Percentiles rank a stretch among this genome's conserved stretches.
Conservation (phyloP, 2,113 vertebrate genomes). For the Poecilia latipinna region DNA sequence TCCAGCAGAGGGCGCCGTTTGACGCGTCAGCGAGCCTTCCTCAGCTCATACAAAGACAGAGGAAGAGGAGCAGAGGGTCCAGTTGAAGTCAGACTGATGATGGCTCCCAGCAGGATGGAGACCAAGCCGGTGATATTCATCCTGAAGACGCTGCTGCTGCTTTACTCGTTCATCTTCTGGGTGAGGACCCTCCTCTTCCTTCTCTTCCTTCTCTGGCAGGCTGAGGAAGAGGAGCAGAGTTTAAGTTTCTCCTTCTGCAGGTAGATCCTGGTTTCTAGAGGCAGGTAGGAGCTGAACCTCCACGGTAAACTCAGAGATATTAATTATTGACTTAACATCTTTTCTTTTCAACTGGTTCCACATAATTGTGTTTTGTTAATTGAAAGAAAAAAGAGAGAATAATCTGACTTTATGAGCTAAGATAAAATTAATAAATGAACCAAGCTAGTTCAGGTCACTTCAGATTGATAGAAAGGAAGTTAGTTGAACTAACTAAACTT, state of each 20-base stretch:
- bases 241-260: not conserved
- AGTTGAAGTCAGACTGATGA: conserved; percentile 56
- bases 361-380: too few species aligned
- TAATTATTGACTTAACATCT: too few species aligned
- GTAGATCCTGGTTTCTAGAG: not conserved
- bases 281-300: not conserved
- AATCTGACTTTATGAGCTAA: too few species aligned
- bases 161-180: conserved; percentile 94
- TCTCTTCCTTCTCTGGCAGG: not conserved
- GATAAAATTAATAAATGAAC: too few species aligned
- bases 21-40: too few species aligned
- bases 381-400: too few species aligned
- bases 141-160: conserved; percentile 90
- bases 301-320: too few species aligned
- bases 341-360: too few species aligned
- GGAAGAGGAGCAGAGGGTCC: not conserved
- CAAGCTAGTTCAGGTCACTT: too few species aligned
- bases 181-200: conserved; percentile 72
- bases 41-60: conserved; percentile 1
- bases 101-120: conserved; percentile 93
- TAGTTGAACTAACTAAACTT: too few species aligned
- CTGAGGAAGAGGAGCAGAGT: not conserved
- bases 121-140: conserved; percentile 93
- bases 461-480: too few species aligned
- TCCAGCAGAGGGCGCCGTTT: conserved; percentile 12